Evolutionary conservation across 2,797 vertebrate genomes (phyloP), one percentile per base, ranked within the genome.

Genomic region (Neosilurus hyrtlii): DNA sequence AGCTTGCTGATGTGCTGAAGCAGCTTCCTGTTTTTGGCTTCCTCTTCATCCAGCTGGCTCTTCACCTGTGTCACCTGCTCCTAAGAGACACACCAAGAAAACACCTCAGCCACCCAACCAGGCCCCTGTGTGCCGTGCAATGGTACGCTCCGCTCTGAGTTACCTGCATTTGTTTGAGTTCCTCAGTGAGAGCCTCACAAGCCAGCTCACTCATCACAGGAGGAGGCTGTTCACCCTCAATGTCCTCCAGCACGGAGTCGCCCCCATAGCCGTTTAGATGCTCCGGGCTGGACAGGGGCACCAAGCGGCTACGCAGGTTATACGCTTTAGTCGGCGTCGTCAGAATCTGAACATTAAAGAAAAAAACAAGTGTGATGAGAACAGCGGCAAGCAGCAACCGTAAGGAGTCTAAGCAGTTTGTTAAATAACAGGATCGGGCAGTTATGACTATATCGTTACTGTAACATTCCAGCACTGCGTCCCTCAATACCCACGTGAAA

Each of bases 321-420:
- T 95, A 96, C 0, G 93, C 88, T 91, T 96, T 97, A 22, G 96
- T 97, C 74, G 98, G 97, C 0, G 97, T 99, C 15, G 95, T 96
- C 88, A 99, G 95, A 86, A 90, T 97, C 98, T 99, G 89, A 43
- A 43, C 56, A 37, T 24, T 22, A 30, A 56, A 24, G 51, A 35
- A 59, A 59, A 72, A 24, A n/a, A 71, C 11, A 54, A 72, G 7
- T 16, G 5, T 9, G 51, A 51, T 3, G 8, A 26, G 0, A 18
- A 18, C n/a, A 26, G 20, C 22, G 15, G 68, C 14, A 24, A 24
- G 12, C 43, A 15, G n/a, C n/a, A 1, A 52, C 16, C 1, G 1
- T 54, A 18, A 26, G 15, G 12, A 49, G 51, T 73, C 70, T 43
- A 72, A 72, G 49, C 70, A 54, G n/a, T 70, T 49, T n/a, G 37